A percentile compares a stretch with the other conserved stretches of the same genome.
Conservation (phyloP, 1,140 invertebrate genomes). For the Lepidurus arcticus region DNA sequence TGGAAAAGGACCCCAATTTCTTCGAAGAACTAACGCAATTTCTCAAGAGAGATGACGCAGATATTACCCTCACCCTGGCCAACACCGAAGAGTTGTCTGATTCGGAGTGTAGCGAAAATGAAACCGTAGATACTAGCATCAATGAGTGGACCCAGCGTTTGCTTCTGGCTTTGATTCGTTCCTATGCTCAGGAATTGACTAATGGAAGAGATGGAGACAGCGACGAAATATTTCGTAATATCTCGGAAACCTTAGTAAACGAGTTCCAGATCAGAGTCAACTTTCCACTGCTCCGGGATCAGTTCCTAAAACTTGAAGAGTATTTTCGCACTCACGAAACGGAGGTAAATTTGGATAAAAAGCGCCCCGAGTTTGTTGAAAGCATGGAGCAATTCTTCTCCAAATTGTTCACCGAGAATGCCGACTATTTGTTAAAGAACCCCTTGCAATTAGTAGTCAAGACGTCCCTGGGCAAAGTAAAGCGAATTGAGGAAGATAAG, state of each 20-base stretch:
- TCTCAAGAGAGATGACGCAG: not conserved
- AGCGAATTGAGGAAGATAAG: conserved; percentile 1
- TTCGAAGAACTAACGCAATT: not conserved
- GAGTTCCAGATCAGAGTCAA: conserved; percentile 3
- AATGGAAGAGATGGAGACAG: not conserved
- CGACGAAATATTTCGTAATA: not conserved
- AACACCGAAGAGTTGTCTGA: conserved; percentile 2
- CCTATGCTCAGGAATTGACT: not conserved
- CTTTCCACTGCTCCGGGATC: not conserved
- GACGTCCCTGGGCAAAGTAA: not conserved
- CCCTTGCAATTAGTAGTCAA: not conserved
- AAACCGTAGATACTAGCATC: not conserved
- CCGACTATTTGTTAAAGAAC: not conserved
- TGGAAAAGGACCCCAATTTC: conserved; percentile 2
- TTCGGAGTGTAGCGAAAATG: not conserved
- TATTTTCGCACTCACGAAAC: conserved; percentile 1
- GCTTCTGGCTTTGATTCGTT: conserved; percentile 2
- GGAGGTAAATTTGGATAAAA: not conserved
- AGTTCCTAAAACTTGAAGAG: not conserved
- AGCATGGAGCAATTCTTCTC: conserved; percentile 1
- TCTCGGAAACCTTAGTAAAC: conserved; percentile 11
- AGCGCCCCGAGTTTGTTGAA: not conserved
- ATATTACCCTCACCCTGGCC: conserved; percentile 11
- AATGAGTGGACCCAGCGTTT: not conserved
- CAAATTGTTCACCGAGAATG: not conserved